These are phyloP conservation scores for Denticeps clupeoides DNA, from an alignment of 2,797 vertebrate species.

Conservation along the genomic window DNA sequence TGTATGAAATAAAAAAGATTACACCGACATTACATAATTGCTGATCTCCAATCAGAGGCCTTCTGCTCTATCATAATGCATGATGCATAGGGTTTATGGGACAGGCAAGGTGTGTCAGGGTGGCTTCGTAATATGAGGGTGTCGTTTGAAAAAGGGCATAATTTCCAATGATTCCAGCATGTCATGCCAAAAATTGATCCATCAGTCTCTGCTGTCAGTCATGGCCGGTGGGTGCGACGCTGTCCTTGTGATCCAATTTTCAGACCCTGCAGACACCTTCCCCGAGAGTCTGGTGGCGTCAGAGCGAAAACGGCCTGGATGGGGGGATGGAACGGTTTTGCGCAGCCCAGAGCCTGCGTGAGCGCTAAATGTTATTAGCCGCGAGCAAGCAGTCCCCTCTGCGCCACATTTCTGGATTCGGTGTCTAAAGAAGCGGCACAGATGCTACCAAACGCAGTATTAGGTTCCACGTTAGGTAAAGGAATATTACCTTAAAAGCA, in stretches of 20 bases:
- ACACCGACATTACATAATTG: no score
- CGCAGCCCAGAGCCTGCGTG: conserved; percentile 22
- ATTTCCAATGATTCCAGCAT: conserved; percentile 63
- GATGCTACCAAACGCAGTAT: conserved; percentile 19
- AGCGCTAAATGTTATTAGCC: conserved; percentile 27
- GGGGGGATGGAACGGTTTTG: neutral
- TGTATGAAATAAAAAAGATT: no score
- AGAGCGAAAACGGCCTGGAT: conserved; percentile 31
- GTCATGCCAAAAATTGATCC: conserved; percentile 61
- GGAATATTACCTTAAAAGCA: conserved; percentile 28
- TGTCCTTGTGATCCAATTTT: conserved; percentile 85
- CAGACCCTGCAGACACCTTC: conserved; percentile 75
- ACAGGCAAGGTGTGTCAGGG: conserved; percentile 4
- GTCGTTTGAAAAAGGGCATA: conserved; percentile 43
- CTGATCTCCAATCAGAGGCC: no score
- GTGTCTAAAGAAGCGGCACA: conserved; percentile 17
- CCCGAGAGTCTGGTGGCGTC: conserved; percentile 51
- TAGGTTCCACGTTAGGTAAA: conserved; percentile 24
- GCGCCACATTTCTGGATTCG: conserved; percentile 21
- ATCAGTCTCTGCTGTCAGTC: conserved; percentile 55
- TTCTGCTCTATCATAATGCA: neutral
- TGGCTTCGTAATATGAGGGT: conserved; percentile 6
- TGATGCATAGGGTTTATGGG: conserved; percentile 5
- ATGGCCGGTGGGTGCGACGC: conserved; percentile 50
- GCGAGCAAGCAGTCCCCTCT: conserved; percentile 16